Evolutionary conservation across 2,797 vertebrate genomes (phyloP).

Genomic region (Sternotherus odoratus): DNA sequence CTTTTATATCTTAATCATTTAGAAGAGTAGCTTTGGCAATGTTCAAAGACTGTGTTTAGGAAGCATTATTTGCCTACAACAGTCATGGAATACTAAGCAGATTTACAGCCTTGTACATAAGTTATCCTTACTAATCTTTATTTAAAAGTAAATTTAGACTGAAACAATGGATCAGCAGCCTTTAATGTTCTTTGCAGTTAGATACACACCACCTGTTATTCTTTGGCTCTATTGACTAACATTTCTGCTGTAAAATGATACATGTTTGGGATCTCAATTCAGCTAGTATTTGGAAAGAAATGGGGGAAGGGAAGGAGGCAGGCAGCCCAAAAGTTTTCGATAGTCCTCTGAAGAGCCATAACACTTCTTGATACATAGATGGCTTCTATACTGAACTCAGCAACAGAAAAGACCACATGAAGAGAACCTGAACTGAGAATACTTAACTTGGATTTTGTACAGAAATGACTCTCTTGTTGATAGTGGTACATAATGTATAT

Average conservation of each 20-base stretch:
- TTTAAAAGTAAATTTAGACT: constrained; percentile 67
- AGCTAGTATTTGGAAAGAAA: background rate
- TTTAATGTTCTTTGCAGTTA: constrained; percentile 4
- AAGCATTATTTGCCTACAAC: constrained; percentile 42
- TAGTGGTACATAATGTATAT: background rate
- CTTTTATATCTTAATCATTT: constrained; percentile 45
- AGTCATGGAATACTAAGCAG: constrained; percentile 58
- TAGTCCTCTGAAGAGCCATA: background rate
- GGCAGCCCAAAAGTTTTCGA: background rate
- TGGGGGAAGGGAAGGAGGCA: background rate
- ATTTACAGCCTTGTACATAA: constrained; percentile 55
- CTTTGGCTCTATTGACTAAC: background rate
- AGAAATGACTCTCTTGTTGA: background rate
- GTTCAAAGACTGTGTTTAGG: constrained; percentile 49
- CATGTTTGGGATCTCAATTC: constrained; percentile 21
- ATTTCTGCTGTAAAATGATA: constrained; percentile 46
- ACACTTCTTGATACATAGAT: background rate
- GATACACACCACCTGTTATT: background rate
- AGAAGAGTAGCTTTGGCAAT: background rate
- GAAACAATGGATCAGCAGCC: constrained; percentile 45
- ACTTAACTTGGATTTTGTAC: background rate
- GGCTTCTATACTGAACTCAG: background rate
- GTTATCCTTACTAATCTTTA: constrained; percentile 67
- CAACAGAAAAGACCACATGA: background rate
- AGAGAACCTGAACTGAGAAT: background rate